phyloP scores from a whole-genome alignment of 2,797 vertebrate genomes.

The Heliangelus exortis region DNA sequence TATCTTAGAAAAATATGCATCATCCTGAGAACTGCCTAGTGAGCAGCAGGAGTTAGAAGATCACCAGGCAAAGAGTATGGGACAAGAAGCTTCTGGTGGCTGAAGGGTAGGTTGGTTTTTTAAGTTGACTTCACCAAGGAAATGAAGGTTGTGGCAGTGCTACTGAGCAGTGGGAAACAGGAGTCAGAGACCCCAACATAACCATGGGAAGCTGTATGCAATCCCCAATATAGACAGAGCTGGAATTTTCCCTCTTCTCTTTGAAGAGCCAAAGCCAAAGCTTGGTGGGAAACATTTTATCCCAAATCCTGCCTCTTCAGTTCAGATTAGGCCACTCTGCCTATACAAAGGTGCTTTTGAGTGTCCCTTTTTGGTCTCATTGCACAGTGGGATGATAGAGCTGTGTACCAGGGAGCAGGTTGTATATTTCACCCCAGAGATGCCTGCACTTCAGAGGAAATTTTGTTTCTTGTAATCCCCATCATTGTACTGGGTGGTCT shows the following conservation, averaged over 20 bases:
- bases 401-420: background rate
- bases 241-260: background rate
- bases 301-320: background rate
- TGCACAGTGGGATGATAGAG: fast-evolving
- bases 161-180: background rate
- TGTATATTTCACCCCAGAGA: background rate
- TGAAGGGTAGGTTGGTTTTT: background rate
- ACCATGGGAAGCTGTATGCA: background rate
- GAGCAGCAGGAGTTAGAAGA: background rate
- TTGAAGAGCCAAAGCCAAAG: fast-evolving
- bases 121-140: background rate
- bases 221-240: background rate
- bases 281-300: background rate
- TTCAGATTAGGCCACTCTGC: background rate
- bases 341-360: background rate
- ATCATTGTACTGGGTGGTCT: background rate
- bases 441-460: background rate
- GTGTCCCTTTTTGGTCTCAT: background rate
- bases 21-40: background rate
- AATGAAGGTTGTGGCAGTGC: background rate
- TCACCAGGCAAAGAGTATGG: slow-evolving; percentile 4
- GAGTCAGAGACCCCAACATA: background rate
- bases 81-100: background rate
- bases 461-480: background rate
- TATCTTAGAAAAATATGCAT: background rate